A percentile compares a stretch with the other conserved stretches of the same genome.
Conservation (phyloP, 2,888 invertebrate species). For the Chironomus tentans region DNA sequence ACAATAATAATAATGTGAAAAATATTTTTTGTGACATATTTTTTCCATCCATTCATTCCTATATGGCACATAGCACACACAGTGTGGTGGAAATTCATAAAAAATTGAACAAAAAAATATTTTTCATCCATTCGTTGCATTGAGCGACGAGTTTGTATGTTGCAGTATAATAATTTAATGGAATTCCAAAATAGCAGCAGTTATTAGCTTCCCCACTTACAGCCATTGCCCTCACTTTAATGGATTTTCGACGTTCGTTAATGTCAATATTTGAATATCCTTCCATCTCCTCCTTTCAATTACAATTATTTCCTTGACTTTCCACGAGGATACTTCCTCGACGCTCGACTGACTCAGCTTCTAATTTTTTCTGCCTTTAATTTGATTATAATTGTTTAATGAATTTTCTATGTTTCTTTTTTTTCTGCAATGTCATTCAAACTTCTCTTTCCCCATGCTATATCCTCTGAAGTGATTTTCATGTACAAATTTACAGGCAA, state of each 20-base stretch:
- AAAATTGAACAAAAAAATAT: no score
- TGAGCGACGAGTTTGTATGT: no score
- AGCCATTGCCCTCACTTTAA: neutral
- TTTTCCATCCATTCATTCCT: no score
- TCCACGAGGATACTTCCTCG: neutral
- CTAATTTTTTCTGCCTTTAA: neutral
- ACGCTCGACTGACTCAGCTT: neutral
- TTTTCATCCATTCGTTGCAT: no score
- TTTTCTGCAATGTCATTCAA: neutral
- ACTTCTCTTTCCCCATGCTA: neutral
- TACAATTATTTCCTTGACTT: neutral
- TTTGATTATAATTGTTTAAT: conserved; percentile 22
- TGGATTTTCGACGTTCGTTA: conserved; percentile 6
- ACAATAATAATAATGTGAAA: neutral
- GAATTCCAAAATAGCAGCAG: neutral
- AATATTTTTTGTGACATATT: neutral
- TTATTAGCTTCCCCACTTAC: conserved; percentile 2
- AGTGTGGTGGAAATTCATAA: no score
- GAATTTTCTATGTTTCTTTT: conserved; percentile 13
- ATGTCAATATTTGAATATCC: conserved; percentile 15
- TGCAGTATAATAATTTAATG: neutral
- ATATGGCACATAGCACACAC: no score
- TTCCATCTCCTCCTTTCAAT: neutral
- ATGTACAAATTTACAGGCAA: neutral
- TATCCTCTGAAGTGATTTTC: neutral